phyloP scores from a whole-genome alignment of 2,113 vertebrate species.

The Podocnemis expansa region DNA sequence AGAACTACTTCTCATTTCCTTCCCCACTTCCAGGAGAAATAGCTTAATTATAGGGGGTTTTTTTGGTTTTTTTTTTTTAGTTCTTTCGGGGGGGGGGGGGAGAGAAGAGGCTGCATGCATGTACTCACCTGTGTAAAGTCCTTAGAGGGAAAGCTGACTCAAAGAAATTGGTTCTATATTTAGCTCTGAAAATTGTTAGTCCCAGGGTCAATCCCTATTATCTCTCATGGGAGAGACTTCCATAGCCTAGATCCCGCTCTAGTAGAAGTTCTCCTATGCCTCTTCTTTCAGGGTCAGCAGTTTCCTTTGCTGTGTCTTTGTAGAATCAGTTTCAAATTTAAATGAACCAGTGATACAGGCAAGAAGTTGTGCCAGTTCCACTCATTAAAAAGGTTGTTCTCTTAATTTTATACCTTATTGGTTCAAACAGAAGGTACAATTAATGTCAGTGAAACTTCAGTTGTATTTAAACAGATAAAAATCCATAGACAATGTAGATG shows the following conservation, averaged over 20 bases:
- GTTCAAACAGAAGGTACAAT: neutral
- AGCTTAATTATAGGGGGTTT: neutral
- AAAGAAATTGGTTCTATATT: rapidly evolving
- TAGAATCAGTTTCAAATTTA: neutral
- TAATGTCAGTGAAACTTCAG: neutral
- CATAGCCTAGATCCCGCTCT: neutral
- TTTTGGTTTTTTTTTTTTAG: neutral
- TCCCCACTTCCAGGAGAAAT: neutral
- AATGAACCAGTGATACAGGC: neutral
- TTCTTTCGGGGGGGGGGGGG: neutral
- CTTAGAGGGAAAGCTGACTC: neutral
- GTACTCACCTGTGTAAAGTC: neutral
- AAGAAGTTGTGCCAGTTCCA: neutral
- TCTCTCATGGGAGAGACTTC: neutral
- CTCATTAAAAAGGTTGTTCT: neutral
- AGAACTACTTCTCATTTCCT: neutral
- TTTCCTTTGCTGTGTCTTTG: neutral
- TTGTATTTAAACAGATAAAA: neutral
- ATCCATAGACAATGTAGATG: neutral
- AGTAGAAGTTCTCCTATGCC: neutral
- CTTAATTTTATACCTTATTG: neutral
- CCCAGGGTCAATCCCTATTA: neutral
- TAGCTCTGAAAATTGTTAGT: neutral
- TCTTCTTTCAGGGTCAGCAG: neutral
- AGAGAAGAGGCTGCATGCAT: neutral